These are phyloP conservation scores for Daboia siamensis DNA, from an alignment of 2,113 vertebrate species.

Conservation along the genomic window DNA sequence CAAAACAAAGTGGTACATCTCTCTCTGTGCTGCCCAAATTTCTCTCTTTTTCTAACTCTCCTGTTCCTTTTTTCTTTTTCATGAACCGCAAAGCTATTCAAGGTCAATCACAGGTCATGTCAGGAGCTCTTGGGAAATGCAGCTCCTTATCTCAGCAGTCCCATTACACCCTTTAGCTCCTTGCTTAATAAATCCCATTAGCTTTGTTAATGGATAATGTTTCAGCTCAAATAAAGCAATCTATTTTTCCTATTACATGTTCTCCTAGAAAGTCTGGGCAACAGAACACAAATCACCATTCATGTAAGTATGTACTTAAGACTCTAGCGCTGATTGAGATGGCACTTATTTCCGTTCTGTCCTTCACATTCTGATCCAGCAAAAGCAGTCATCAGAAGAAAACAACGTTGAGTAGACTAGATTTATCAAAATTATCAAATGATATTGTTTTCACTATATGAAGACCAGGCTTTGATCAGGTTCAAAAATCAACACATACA, in stretches of 20 bases:
- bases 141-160: not conserved
- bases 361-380: not conserved
- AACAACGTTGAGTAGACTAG: not conserved
- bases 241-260: not conserved
- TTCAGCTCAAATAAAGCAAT: not conserved
- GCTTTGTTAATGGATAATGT: conserved; percentile 5
- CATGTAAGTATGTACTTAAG: not conserved
- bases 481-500: not conserved
- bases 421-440: not conserved
- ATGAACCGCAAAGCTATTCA: not conserved
- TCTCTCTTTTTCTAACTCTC: not conserved
- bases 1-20: not conserved
- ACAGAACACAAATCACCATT: not conserved
- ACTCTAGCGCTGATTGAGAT: not conserved
- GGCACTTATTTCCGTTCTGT: not conserved
- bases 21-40: not conserved
- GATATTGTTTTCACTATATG: not conserved
- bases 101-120: not conserved
- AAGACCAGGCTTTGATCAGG: not conserved
- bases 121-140: not conserved
- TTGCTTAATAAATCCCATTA: not conserved
- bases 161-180: not conserved
- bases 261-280: not conserved
- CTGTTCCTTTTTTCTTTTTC: not conserved
- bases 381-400: not conserved